Evolutionary conservation across 1,140 invertebrate genomes (phyloP), one percentile per base, ranked within the genome.

Genomic region (Halesus radiatus): DNA sequence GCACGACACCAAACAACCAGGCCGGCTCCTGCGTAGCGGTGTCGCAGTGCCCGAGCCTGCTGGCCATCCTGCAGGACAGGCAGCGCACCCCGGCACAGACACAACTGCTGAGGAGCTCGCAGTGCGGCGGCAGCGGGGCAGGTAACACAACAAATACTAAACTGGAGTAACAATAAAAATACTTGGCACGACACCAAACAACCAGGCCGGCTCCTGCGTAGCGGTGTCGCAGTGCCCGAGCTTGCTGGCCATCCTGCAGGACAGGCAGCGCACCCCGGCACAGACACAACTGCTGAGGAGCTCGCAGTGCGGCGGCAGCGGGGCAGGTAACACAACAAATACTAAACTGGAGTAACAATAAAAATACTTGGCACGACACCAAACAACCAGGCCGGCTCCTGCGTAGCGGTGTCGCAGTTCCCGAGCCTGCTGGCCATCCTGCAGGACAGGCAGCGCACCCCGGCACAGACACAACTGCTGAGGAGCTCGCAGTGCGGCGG

Each of bases 291-390:
- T 79, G 1, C 70, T 84, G 37, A 76, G 58, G 26, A 76, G 70
- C 53, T 81, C 79, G 13, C 81, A 78, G 64, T 83, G 83, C 32
- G 77, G 81, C 22, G 53, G 22, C n/a, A 23, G 10, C 2, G 50
- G 50, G 3, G 22, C 53, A 22, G 26, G 50, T 18, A 37, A n/a
- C 37, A 45, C 32, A 37, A 37, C 32, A 45, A 37, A 37, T 6
- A 7, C 32, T 6, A 7, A 0, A 45, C 10, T 8, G 1, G 1
- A 45, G n/a, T n/a, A n/a, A n/a, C n/a, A n/a, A n/a, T n/a, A n/a
- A n/a, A n/a, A n/a, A n/a, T n/a, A n/a, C n/a, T n/a, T n/a, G n/a
- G 83, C 60, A 62, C 13, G 1, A 83, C 73, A 1, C 83, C 83
- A 0, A 26, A 54, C 10, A 73, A 66, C 32, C 10, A 6, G 6